phyloP scores from a whole-genome alignment of 2,888 invertebrate genomes.

The Lasioglossum pauxillum region DNA sequence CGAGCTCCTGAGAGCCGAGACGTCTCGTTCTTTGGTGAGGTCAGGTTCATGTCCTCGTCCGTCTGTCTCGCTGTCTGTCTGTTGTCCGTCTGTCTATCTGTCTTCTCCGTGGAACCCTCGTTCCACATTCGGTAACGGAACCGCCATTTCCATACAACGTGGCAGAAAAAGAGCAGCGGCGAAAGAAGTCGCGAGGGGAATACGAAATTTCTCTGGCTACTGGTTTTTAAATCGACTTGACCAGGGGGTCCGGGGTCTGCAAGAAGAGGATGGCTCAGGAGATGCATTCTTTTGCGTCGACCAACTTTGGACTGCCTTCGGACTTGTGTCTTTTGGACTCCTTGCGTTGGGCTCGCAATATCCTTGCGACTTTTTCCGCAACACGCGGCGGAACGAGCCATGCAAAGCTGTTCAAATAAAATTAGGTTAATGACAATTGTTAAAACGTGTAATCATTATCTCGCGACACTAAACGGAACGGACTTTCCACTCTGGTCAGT shows the following conservation, averaged over 20 bases:
- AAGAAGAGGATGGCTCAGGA: not conserved
- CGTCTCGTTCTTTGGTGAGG: constrained; percentile 63
- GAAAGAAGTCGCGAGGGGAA: constrained; percentile 19
- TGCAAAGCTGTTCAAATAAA: not conserved
- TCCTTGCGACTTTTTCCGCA: too few species aligned
- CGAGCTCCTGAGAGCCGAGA: constrained; percentile 41
- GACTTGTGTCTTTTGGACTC: not conserved
- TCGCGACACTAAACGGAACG: not conserved
- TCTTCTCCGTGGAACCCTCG: constrained; percentile 8
- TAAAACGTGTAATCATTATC: not conserved
- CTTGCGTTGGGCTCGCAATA: not conserved
- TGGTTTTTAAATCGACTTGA: not conserved
- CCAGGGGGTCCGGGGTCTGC: not conserved
- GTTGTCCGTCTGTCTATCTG: constrained; percentile 32
- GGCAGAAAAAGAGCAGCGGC: constrained; percentile 1
- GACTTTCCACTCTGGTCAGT: not conserved
- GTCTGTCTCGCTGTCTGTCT: constrained; percentile 44
- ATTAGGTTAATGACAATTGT: not conserved
- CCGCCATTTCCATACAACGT: constrained; percentile 46
- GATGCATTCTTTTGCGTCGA: not conserved
- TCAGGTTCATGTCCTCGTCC: constrained; percentile 64
- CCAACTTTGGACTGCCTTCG: not conserved
- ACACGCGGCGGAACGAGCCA: not conserved
- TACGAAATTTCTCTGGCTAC: constrained; percentile 36
- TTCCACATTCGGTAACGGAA: constrained; percentile 28